Evolutionary conservation across 2,888 invertebrate species (phyloP).

Genomic region (Rapana venosa): DNA sequence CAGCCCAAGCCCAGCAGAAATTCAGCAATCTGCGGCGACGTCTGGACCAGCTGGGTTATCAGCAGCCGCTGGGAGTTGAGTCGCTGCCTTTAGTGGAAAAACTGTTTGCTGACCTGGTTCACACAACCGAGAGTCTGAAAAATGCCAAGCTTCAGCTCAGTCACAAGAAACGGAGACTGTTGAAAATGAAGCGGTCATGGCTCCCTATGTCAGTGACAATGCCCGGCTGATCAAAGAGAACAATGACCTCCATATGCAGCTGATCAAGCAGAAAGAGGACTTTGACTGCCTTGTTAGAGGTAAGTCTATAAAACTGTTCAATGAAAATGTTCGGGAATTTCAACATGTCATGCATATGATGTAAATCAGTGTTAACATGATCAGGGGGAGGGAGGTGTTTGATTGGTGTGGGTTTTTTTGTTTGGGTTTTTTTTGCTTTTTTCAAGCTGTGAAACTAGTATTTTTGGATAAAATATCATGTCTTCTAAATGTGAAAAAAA

Average conservation of each 20-base stretch:
- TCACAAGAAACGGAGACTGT: slow-evolving; percentile 58
- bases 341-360: too few species aligned
- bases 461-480: too few species aligned
- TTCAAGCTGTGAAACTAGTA: too few species aligned
- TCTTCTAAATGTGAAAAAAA: too few species aligned
- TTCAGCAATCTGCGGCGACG: slow-evolving; percentile 83
- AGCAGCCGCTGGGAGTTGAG: slow-evolving; percentile 85
- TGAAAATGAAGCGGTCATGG: slow-evolving; percentile 68
- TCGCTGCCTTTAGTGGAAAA: slow-evolving; percentile 89
- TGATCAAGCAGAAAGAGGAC: slow-evolving; percentile 75
- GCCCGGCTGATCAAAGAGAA: slow-evolving; percentile 78
- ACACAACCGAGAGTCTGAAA: slow-evolving; percentile 91
- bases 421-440: too few species aligned
- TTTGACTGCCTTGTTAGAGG: slow-evolving; percentile 73
- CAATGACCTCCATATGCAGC: slow-evolving; percentile 76
- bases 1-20: slow-evolving; percentile 75
- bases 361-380: too few species aligned
- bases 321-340: too few species aligned
- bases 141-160: slow-evolving; percentile 85
- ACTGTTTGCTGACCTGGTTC: slow-evolving; percentile 89
- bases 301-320: too few species aligned
- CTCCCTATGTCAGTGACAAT: slow-evolving; percentile 78
- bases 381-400: too few species aligned
- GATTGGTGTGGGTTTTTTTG: too few species aligned
- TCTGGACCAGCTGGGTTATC: slow-evolving; percentile 90